Evolutionary conservation across 2,888 invertebrate genomes (phyloP).

Genomic region (Xestia ashworthii): DNA sequence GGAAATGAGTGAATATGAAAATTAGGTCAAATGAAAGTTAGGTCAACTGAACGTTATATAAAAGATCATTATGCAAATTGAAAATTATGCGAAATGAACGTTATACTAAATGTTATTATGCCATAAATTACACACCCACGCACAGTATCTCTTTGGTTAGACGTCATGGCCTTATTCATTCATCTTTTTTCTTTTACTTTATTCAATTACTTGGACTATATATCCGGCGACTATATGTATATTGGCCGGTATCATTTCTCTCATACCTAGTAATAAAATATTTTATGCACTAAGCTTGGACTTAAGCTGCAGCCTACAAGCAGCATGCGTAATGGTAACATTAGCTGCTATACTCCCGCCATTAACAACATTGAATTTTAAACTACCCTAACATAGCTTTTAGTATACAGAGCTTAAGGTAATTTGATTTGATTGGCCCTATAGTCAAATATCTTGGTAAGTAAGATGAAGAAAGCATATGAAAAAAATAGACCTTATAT

Average conservation of each 20-base stretch:
- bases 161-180: background rate
- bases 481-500: background rate
- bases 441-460: background rate
- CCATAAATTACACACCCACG: too few species aligned
- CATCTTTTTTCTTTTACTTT: background rate
- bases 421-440: background rate
- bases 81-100: too few species aligned
- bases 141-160: background rate
- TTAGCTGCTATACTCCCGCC: slow-evolving; percentile 4
- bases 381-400: slow-evolving; percentile 9
- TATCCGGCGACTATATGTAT: too few species aligned
- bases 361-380: slow-evolving; percentile 26
- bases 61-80: too few species aligned
- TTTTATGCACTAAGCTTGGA: background rate
- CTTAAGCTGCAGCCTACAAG: background rate
- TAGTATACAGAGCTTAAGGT: background rate
- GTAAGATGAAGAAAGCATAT: background rate
- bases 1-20: too few species aligned
- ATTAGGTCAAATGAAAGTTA: too few species aligned
- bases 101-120: too few species aligned
- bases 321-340: slow-evolving; percentile 39
- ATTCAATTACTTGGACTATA: background rate
- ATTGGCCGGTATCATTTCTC: background rate
- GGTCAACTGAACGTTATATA: too few species aligned
- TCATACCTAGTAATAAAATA: background rate